These are phyloP conservation scores for Platyura marginata DNA, from an alignment of 1,140 invertebrate genomes.

Conservation along the genomic window DNA sequence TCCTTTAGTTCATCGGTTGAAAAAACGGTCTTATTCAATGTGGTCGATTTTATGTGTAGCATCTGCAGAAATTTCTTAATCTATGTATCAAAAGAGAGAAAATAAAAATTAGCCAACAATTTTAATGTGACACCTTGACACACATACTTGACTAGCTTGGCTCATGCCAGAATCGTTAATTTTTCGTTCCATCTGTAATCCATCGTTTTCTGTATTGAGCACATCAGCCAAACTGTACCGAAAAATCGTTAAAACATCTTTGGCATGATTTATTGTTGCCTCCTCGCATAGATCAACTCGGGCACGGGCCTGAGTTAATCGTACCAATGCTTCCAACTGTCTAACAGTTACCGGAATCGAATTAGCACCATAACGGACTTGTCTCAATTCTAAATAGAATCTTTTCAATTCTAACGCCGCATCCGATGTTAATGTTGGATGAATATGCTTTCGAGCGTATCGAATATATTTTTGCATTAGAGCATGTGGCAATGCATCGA, in stretches of 20 bases:
- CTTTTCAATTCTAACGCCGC: constrained; percentile 51
- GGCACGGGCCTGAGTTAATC: constrained; percentile 77
- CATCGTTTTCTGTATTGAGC: constrained; percentile 37
- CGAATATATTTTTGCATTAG: constrained; percentile 78
- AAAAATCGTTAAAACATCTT: constrained; percentile 72
- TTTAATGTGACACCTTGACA: not conserved
- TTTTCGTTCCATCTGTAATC: constrained; percentile 46
- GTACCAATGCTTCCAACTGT: constrained; percentile 74
- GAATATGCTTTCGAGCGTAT: constrained; percentile 77
- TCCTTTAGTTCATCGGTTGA: constrained; percentile 43
- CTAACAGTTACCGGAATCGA: constrained; percentile 60
- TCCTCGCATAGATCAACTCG: constrained; percentile 64
- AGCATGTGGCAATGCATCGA: constrained; percentile 53
- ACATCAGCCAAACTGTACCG: constrained; percentile 63
- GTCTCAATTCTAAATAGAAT: constrained; percentile 68
- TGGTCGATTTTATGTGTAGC: constrained; percentile 41
- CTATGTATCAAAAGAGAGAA: too few species aligned
- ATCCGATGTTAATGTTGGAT: constrained; percentile 51
- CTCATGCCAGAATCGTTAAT: constrained; percentile 56
- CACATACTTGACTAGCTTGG: constrained; percentile 40
- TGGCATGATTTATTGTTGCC: constrained; percentile 61
- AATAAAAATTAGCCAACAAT: not conserved
- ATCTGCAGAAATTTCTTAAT: constrained; percentile 56
- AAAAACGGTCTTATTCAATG: constrained; percentile 48
- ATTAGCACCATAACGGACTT: constrained; percentile 37